Evolutionary conservation across 2,797 vertebrate species (phyloP).

Genomic region (Helarctos malayanus): DNA sequence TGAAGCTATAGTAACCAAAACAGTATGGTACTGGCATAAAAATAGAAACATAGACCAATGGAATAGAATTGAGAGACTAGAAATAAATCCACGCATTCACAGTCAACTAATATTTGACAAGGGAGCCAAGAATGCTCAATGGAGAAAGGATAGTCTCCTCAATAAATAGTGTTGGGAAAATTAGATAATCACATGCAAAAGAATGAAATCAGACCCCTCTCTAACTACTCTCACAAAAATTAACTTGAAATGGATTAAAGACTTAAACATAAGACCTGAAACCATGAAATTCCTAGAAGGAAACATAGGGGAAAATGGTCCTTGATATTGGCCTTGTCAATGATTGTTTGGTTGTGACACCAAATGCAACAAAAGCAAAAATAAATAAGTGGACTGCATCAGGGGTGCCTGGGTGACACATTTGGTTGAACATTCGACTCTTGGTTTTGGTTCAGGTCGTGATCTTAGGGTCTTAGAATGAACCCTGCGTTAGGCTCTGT

Average conservation of each 20-base stretch:
- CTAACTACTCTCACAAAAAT: not conserved
- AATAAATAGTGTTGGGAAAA: not conserved
- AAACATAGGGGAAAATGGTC: not conserved
- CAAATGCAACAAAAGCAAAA: not conserved
- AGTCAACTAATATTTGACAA: not conserved
- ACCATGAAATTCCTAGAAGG: not conserved
- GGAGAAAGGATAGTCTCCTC: not conserved
- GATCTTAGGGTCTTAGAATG: not conserved
- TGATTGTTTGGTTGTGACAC: not conserved
- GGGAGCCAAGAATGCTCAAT: not conserved
- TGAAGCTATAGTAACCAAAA: not conserved
- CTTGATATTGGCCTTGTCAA: not conserved
- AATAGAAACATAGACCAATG: not conserved
- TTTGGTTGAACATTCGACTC: not conserved
- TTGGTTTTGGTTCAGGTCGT: not conserved
- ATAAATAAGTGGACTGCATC: not conserved
- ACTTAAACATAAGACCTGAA: not conserved
- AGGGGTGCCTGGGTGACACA: not conserved
- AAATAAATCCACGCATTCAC: not conserved
- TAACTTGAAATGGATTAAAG: not conserved
- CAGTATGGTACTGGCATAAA: not conserved
- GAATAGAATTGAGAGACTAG: not conserved
- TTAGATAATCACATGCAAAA: not conserved
- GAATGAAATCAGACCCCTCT: not conserved
- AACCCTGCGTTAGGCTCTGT: not conserved